A percentile compares a stretch with the other conserved stretches of the same genome.
phyloP scores from a whole-genome alignment of 1,140 invertebrate species.

The Probaryconus sp. region DNA sequence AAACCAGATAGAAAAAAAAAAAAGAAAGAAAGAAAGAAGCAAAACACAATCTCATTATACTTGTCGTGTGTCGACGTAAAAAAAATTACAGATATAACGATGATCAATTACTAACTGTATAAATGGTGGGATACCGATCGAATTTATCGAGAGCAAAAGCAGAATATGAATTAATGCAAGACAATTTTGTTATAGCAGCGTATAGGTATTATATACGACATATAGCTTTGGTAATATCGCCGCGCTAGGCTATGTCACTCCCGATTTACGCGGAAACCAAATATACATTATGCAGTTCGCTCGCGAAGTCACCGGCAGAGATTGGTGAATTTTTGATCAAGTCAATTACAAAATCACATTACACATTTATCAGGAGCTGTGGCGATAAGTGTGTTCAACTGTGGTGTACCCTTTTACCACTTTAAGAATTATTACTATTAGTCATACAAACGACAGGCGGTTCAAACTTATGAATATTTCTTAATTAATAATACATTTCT shows the following conservation, averaged over 20 bases:
- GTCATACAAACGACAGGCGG: too few species aligned
- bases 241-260: conserved; percentile 65
- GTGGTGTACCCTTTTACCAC: too few species aligned
- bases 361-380: conserved; percentile 20
- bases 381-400: too few species aligned
- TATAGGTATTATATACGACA: conserved; percentile 69
- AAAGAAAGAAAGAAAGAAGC: conserved; percentile 12
- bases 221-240: conserved; percentile 75
- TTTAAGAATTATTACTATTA: conserved; percentile 21
- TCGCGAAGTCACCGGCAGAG: conserved; percentile 44
- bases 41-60: conserved; percentile 50
- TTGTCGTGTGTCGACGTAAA: conserved; percentile 32
- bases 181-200: conserved; percentile 70
- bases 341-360: conserved; percentile 54
- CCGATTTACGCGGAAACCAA: conserved; percentile 61
- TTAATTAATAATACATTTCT: too few species aligned
- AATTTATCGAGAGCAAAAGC: conserved; percentile 46
- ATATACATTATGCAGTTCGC: conserved; percentile 40
- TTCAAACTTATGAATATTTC: too few species aligned
- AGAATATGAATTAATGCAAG: conserved; percentile 48
- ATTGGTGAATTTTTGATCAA: conserved; percentile 47
- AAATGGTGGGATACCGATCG: conserved; percentile 62
- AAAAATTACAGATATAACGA: conserved; percentile 39
- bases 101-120: conserved; percentile 76
- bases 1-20: conserved; percentile 6